Percentiles rank a stretch among this genome's conserved stretches.
Evolutionary conservation across 2,888 invertebrate genomes (phyloP).

Genomic region (Sinohyriopsis cumingii): DNA sequence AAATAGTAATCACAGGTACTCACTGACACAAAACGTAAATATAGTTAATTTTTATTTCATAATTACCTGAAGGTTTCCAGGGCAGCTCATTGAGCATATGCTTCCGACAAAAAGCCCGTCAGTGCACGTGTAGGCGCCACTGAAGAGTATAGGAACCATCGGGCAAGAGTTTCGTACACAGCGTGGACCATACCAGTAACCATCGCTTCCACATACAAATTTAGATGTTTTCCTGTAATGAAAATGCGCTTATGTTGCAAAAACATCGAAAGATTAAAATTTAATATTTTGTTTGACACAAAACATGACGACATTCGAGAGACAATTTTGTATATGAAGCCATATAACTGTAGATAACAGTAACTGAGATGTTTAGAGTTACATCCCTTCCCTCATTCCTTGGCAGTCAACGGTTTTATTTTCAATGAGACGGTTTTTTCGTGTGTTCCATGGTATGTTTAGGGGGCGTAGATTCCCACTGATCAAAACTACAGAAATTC

Average conservation of each 20-base stretch:
- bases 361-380: too few relatives aligned
- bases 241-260: background rate
- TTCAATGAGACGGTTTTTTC: too few relatives aligned
- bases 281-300: background rate
- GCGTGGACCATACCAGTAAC: conserved; percentile 52
- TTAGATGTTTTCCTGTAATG: conserved; percentile 43
- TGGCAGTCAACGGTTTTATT: too few relatives aligned
- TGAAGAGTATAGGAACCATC: conserved; percentile 41
- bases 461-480: too few relatives aligned
- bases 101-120: conserved; percentile 45
- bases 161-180: conserved; percentile 57
- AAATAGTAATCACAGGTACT: too few relatives aligned
- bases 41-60: background rate
- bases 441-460: too few relatives aligned
- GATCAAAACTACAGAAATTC: too few relatives aligned
- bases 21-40: too few relatives aligned
- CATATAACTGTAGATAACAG: too few relatives aligned
- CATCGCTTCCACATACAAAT: conserved; percentile 50
- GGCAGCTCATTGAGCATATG: conserved; percentile 56
- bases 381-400: too few relatives aligned
- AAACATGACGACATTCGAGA: background rate
- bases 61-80: conserved; percentile 21
- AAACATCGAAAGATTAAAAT: background rate
- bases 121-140: conserved; percentile 56
- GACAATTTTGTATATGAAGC: too few relatives aligned